Base-by-base conservation (phyloP, 2,113 vertebrate genomes). In the Hydrochoerus hydrochaeris region DNA sequence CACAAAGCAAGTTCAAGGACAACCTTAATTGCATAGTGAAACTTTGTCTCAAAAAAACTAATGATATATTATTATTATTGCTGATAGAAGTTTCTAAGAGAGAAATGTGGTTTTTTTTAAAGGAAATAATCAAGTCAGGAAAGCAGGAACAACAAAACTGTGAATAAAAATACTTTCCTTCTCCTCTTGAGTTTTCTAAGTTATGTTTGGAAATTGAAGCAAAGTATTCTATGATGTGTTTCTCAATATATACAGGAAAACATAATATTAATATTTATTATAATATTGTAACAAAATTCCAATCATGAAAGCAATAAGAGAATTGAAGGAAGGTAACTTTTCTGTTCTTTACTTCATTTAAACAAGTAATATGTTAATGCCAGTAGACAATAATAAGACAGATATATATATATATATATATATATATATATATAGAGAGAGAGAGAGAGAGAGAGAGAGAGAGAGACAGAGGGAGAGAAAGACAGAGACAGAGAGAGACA, bases 231-330 rank as follows among this genome's bases (percentile, higher is more conserved):
- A 28, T 67, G 46, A 44, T 77, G 13, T 71, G 35, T 16, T 54
- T 93, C n/a, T 87, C 71, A 90, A 81, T n/a, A 57, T 60, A 71
- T 12, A 82, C n/a, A 78, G 41, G 8, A 94, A 90, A 93, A 41
- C 60, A 44, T 93, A 94, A 73, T 77, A 32, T 69, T 88, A 80
- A 54, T 41, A 58, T 58, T 80, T 86, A 62, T 69, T 77, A 77
- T 30, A 88, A 91, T 85, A 85, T 73, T 92, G 4, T 73, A 44
- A 17, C 69, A 85, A 44, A 81, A 54, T 69, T 83, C 82, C 38
- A 69, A 86, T n/a, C 16, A 44, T 2, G 3, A 13, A 57, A 92
- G 9, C 24, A 2, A 67, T 94, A 87, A 90, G 26, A 84, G 2
- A 57, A 32, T 85, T 96, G 46, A 82, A 4, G 3, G 12, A 44